These are phyloP conservation scores for Callimorpha dominula DNA, from an alignment of 2,888 invertebrate genomes.

Conservation along the genomic window DNA sequence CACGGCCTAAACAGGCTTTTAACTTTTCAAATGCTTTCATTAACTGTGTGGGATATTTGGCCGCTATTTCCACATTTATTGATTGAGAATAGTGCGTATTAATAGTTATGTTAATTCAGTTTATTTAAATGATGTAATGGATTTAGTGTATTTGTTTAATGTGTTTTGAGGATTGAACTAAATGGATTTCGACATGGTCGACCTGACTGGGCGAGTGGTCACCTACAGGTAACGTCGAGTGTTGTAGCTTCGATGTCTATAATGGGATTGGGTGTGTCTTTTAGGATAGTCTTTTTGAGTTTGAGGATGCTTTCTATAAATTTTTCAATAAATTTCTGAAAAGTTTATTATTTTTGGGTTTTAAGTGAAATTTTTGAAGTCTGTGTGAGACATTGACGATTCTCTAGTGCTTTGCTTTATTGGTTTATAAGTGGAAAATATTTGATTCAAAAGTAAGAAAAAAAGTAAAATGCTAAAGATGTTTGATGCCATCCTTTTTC, in stretches of 20 bases:
- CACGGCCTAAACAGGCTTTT: constrained; percentile 78
- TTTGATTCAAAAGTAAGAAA: too few species aligned
- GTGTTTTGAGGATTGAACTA: constrained; percentile 19
- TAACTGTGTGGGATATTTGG: constrained; percentile 76
- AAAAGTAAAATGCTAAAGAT: too few species aligned
- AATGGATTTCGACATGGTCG: constrained; percentile 10
- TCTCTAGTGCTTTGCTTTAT: too few species aligned
- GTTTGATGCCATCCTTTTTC: background rate
- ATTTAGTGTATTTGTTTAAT: constrained; percentile 22
- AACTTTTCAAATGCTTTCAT: constrained; percentile 85
- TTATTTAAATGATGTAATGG: constrained; percentile 54
- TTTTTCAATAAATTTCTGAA: background rate
- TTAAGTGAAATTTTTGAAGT: background rate
- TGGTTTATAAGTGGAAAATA: too few species aligned
- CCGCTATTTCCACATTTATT: constrained; percentile 61
- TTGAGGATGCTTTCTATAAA: background rate
- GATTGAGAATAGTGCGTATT: constrained; percentile 73
- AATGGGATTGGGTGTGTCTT: background rate
- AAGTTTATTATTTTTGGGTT: background rate
- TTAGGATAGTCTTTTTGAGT: background rate
- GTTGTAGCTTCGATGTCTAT: constrained; percentile 7
- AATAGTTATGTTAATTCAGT: constrained; percentile 55
- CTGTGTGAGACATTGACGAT: background rate
- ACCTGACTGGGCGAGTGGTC: background rate
- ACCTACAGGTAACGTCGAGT: background rate